Evolutionary conservation across 2,113 vertebrate species (phyloP).

Genomic region (Pterocles gutturalis): DNA sequence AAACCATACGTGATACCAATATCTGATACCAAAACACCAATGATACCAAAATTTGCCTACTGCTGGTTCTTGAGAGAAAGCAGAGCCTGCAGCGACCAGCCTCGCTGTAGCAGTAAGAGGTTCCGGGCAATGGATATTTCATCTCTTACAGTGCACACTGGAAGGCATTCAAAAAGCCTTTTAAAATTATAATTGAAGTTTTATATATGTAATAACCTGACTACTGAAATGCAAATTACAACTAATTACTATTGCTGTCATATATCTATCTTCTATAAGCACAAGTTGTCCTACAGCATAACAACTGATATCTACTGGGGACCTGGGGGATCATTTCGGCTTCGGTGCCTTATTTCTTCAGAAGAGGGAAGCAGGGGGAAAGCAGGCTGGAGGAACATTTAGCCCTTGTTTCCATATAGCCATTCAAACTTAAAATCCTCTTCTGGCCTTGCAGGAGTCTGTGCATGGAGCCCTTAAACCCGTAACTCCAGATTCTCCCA

Average conservation of each 20-base stretch:
- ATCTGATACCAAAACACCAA: background rate
- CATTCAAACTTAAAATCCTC: background rate
- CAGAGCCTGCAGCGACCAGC: background rate
- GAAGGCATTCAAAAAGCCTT: constrained; percentile 17
- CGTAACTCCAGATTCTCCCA: background rate
- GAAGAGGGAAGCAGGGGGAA: background rate
- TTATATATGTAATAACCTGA: constrained; percentile 22
- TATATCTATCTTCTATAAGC: background rate
- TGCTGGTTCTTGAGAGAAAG: background rate
- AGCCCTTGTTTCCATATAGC: background rate
- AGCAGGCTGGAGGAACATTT: background rate
- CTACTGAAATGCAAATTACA: constrained; percentile 9
- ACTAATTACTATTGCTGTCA: background rate
- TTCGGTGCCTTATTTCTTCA: background rate
- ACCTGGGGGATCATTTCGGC: background rate
- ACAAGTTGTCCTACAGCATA: background rate
- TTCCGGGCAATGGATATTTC: background rate
- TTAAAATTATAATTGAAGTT: constrained; percentile 46
- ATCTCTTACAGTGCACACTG: background rate
- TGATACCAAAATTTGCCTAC: background rate
- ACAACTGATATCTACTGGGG: background rate
- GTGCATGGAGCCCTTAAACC: background rate
- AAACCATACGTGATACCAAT: background rate
- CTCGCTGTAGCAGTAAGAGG: background rate
- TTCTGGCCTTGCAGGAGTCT: background rate